Conservation (phyloP, 2,888 invertebrate genomes). For the Chymomyza caudatula region DNA sequence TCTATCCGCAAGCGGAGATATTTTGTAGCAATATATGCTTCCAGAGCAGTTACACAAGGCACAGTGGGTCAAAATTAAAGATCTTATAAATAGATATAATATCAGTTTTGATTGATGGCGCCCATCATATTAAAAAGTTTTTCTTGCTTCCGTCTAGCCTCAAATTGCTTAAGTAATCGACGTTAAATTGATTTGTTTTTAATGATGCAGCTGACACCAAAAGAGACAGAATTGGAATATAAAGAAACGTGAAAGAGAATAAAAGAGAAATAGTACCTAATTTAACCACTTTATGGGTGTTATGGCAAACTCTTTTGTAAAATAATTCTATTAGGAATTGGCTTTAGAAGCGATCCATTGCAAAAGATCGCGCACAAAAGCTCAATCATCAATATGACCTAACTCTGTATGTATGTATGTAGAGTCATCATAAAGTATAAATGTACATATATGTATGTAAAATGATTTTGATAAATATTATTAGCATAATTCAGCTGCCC, state of each 20-base stretch:
- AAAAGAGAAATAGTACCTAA: background rate
- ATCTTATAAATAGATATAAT: background rate
- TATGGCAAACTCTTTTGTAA: background rate
- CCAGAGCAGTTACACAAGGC: background rate
- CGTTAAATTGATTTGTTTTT: background rate
- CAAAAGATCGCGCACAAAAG: background rate
- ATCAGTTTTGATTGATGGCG: background rate
- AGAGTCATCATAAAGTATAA: constrained; percentile 1
- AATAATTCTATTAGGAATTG: background rate
- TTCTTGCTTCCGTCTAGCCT: background rate
- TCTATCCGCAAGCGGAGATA: background rate
- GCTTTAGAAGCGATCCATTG: background rate
- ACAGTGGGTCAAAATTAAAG: background rate
- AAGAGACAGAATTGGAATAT: background rate
- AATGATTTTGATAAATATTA: constrained; percentile 18
- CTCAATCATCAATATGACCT: background rate
- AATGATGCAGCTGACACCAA: background rate
- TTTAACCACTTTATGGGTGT: background rate
- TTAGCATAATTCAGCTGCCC: constrained; percentile 30
- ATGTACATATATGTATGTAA: constrained; percentile 23
- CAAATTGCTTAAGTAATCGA: background rate
- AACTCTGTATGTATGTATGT: background rate
- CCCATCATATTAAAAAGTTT: background rate
- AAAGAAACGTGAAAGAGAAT: background rate
- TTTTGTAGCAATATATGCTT: background rate